A percentile compares a stretch with the other conserved stretches of the same genome.
Evolutionary conservation across 2,888 invertebrate species (phyloP).

Genomic region (Dichetophora obliterata): DNA sequence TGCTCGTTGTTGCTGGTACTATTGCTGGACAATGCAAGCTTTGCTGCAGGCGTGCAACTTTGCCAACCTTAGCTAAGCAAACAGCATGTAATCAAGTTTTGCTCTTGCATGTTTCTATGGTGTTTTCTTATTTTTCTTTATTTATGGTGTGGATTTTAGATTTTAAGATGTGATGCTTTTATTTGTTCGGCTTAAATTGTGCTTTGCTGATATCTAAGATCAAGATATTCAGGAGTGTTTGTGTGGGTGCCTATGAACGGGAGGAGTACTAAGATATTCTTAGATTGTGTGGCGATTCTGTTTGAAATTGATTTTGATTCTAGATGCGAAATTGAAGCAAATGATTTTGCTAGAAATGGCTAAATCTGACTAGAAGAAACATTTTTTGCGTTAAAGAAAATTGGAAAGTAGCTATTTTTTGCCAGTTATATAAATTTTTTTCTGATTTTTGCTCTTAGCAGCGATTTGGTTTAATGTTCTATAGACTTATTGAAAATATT

Average conservation of each 20-base stretch:
- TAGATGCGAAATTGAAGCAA: no score
- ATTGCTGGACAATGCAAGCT: background rate
- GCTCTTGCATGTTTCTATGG: background rate
- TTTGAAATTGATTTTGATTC: no score
- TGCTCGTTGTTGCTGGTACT: background rate
- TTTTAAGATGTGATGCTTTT: conserved; percentile 4
- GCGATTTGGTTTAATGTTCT: no score
- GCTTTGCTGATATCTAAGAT: background rate
- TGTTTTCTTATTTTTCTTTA: background rate
- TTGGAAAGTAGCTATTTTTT: no score
- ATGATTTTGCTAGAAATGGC: no score
- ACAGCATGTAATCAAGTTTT: conserved; percentile 30
- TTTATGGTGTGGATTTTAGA: background rate
- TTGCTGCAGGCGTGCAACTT: background rate
- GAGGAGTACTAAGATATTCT: background rate
- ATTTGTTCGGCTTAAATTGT: conserved; percentile 18
- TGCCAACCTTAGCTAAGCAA: conserved; percentile 11
- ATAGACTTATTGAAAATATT: no score
- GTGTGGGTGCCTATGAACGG: background rate
- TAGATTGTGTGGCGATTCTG: no score
- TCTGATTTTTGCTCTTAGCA: no score
- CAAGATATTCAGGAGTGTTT: background rate
- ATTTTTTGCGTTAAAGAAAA: no score
- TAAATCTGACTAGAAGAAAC: no score
- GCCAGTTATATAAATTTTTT: no score